A percentile compares a stretch with the other conserved stretches of the same genome.
Evolutionary conservation across 2,113 vertebrate species (phyloP).

Genomic region (Phrynosoma platyrhinos): DNA sequence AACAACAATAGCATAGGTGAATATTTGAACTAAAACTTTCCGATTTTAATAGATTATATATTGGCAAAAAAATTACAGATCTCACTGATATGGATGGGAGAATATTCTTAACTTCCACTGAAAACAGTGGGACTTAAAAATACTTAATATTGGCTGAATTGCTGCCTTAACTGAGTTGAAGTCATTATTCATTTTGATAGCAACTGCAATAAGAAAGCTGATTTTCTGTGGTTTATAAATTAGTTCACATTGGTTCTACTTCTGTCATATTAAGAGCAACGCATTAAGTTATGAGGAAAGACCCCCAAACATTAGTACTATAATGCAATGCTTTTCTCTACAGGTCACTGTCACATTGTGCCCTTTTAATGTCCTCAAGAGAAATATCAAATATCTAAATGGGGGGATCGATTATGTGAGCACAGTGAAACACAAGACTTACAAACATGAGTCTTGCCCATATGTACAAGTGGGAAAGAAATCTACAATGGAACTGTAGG

Average conservation of each 20-base stretch:
- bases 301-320: neutral
- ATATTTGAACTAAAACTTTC: no score
- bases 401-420: neutral
- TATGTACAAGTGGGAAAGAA: neutral
- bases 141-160: neutral
- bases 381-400: neutral
- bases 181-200: constrained; percentile 17
- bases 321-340: neutral
- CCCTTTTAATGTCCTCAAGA: neutral
- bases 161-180: neutral
- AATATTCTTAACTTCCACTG: neutral
- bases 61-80: neutral
- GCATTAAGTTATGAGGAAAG: no score
- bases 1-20: no score
- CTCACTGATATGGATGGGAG: neutral
- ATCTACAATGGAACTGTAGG: neutral
- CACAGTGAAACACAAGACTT: neutral
- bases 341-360: neutral
- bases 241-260: neutral
- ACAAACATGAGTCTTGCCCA: neutral
- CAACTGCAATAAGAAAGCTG: neutral
- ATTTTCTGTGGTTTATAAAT: neutral
- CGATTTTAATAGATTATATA: no score
- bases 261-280: no score
- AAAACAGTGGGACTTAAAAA: neutral